Percentiles rank a stretch among this genome's conserved stretches.
Conservation (phyloP, 2,888 invertebrate genomes). For the Agrypnus murinus region DNA sequence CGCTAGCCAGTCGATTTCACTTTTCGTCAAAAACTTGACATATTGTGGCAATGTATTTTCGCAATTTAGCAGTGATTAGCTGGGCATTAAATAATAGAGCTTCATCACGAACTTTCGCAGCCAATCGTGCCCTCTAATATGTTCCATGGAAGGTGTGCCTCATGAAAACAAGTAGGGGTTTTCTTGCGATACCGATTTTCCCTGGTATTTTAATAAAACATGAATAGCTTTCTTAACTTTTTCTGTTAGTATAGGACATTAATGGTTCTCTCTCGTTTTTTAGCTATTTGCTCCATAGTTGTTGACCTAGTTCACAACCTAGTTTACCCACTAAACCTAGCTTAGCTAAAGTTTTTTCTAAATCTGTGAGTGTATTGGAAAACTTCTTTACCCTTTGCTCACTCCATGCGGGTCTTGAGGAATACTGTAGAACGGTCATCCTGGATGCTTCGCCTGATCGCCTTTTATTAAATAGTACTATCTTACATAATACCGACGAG, state of each 20-base stretch:
- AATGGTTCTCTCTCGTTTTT: constrained; percentile 19
- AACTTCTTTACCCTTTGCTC: too few relatives aligned
- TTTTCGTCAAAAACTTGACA: too few relatives aligned
- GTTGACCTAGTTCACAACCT: constrained; percentile 22
- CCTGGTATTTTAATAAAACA: background rate
- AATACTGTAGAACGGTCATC: background rate
- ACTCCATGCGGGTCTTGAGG: background rate
- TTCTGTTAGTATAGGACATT: constrained; percentile 25
- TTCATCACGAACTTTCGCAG: constrained; percentile 8
- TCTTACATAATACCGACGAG: background rate
- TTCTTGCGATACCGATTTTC: background rate
- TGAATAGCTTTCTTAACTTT: constrained; percentile 16
- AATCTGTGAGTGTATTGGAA: too few relatives aligned
- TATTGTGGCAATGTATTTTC: too few relatives aligned
- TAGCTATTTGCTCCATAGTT: constrained; percentile 31
- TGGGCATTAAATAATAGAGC: too few relatives aligned
- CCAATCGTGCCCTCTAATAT: constrained; percentile 30
- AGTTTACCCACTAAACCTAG: background rate
- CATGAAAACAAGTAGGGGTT: constrained; percentile 31
- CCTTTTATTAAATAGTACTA: background rate
- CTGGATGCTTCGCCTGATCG: background rate
- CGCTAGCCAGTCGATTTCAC: too few relatives aligned
- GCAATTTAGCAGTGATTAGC: too few relatives aligned
- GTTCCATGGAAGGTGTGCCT: background rate
- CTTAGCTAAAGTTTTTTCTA: too few relatives aligned